Evolutionary conservation across 2,113 vertebrate species (phyloP).

Genomic region (Malaclemys terrapin): DNA sequence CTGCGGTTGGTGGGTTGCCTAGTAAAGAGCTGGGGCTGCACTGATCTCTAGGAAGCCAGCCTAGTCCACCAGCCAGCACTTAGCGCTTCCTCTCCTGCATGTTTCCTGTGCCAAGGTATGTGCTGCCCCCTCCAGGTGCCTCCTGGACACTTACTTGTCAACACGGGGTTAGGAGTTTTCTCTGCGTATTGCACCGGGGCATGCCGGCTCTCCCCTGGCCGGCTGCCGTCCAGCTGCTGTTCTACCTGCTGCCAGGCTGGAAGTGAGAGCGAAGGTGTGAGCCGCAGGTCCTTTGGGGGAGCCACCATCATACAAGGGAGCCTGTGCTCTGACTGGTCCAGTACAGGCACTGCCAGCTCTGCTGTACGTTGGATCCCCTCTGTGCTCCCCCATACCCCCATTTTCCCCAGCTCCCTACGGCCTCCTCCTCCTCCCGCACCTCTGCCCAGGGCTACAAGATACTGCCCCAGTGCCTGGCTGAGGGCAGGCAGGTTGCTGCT

Average conservation of each 20-base stretch:
- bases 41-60: background rate
- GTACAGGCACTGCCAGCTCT: too few relatives aligned
- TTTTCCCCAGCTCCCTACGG: background rate
- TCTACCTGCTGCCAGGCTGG: slow-evolving; percentile 94
- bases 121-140: background rate
- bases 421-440: background rate
- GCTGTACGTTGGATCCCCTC: too few relatives aligned
- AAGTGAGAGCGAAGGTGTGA: background rate
- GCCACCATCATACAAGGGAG: too few relatives aligned
- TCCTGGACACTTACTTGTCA: slow-evolving; percentile 85
- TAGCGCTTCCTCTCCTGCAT: fast-evolving
- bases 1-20: too few relatives aligned
- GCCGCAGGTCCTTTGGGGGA: background rate
- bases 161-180: slow-evolving; percentile 77
- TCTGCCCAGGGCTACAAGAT: background rate
- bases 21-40: background rate
- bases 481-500: background rate
- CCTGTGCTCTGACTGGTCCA: too few relatives aligned
- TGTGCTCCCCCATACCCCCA: background rate
- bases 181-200: slow-evolving; percentile 87
- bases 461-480: background rate
- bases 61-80: background rate
- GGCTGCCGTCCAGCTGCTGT: slow-evolving; percentile 83
- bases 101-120: fast-evolving
- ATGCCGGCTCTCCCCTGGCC: slow-evolving; percentile 61